These are phyloP conservation scores for Anolis carolinensis DNA, from an alignment of 2,113 vertebrate genomes.

Conservation along the genomic window DNA sequence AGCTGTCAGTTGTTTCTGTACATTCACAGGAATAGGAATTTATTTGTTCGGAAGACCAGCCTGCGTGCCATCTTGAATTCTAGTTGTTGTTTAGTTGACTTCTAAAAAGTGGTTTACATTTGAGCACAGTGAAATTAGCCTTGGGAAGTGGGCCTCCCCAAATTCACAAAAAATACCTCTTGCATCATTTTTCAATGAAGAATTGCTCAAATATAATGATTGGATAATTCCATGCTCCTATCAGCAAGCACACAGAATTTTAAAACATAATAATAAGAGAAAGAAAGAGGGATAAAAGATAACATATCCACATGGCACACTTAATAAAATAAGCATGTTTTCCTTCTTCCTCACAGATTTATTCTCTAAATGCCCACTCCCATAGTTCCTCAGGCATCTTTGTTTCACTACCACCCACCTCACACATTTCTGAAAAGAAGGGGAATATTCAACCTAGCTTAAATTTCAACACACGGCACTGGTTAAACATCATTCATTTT, in stretches of 20 bases:
- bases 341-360: not conserved
- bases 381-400: not conserved
- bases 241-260: too few species aligned
- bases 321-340: too few species aligned
- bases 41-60: not conserved
- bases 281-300: too few species aligned
- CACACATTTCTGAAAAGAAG: too few species aligned
- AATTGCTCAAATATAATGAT: too few species aligned
- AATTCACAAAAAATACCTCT: not conserved
- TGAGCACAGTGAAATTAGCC: not conserved
- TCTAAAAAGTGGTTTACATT: not conserved
- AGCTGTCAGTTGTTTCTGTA: not conserved
- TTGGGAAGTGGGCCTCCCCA: not conserved
- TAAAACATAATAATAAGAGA: too few species aligned
- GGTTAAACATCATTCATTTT: conserved; percentile 15
- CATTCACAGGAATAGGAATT: not conserved
- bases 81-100: not conserved
- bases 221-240: too few species aligned
- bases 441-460: too few species aligned
- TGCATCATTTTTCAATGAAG: too few species aligned
- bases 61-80: not conserved
- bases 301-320: too few species aligned
- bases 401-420: too few species aligned
- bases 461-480: conserved; percentile 23
- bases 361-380: not conserved